Base-by-base conservation (phyloP, 2,888 invertebrate species). In the Tigriopus californicus region DNA sequence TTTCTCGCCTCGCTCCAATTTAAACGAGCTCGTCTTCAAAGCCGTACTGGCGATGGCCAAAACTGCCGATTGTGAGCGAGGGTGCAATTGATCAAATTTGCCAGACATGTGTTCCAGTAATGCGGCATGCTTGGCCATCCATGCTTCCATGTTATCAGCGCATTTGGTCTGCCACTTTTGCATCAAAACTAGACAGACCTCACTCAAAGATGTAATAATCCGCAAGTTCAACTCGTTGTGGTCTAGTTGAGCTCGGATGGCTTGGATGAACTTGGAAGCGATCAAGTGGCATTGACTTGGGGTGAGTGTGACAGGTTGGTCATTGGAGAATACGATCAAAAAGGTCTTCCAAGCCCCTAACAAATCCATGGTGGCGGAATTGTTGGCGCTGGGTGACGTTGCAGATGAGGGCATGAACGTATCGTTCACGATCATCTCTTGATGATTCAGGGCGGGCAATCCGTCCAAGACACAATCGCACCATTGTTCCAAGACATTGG, bases 91-190 rank as follows among this genome's bases (percentile, higher is more conserved):
- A 25, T 54, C 54, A 18, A 40, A 54, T 18, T 33, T 18, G 2
- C 40, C 25, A 41, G 11, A 24, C 11, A 54, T 18, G 40, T 54
- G 40, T 2, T 54, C 54, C 40, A 54, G 10, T n/a, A 54, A 18
- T 11, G 18, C 18, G n/a, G 24, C 40, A 22, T 54, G 41, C 18
- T 25, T 40, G 10, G 24, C 22, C 54, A 54, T 33, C 40, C 33
- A 54, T 6, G 33, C 40, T n/a, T 25, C 22, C 18, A 54, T 54
- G 15, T 41, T 41, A 18, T 41, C 54, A 33, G 41, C n/a, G 15
- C 54, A 54, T 22, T 54, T 54, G 25, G 54, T 54, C 41, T 33
- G 24, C 54, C 54, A 54, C 18, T 41, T 25, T 54, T 54, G 54
- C 25, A 40, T 54, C 41, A 54, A 40, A 54, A 54, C 41, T 11